These are phyloP conservation scores for Oscheius sp. DNA, from an alignment of 2,888 invertebrate species.

Conservation along the genomic window DNA sequence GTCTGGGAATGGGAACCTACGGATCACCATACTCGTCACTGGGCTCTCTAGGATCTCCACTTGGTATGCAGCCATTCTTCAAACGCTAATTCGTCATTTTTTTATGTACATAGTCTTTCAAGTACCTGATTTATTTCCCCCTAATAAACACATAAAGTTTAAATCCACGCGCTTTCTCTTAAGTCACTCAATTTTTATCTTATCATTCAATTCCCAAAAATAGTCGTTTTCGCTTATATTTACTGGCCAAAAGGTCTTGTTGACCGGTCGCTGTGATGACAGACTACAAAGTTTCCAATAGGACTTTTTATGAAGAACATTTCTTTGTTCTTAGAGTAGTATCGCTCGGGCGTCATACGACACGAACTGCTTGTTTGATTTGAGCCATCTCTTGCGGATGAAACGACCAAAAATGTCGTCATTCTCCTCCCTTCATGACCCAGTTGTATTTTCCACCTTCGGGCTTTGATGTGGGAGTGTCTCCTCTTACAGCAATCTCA, in stretches of 20 bases:
- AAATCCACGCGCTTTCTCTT: not conserved
- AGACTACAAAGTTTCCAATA: slow-evolving; percentile 6
- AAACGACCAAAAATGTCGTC: not conserved
- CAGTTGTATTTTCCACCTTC: too few relatives aligned
- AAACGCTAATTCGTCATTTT: not conserved
- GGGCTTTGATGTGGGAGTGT: too few relatives aligned
- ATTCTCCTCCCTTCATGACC: not conserved
- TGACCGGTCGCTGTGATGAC: slow-evolving; percentile 2
- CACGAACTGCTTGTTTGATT: too few relatives aligned
- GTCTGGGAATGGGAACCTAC: slow-evolving; percentile 17
- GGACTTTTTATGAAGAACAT: too few relatives aligned
- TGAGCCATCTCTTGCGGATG: too few relatives aligned
- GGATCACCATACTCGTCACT: slow-evolving; percentile 18
- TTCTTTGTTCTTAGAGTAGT: too few relatives aligned
- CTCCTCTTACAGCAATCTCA: too few relatives aligned
- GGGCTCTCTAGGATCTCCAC: slow-evolving; percentile 4
- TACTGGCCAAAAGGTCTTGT: slow-evolving; percentile 17
- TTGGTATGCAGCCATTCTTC: slow-evolving; percentile 5
- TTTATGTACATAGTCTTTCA: slow-evolving; percentile 13
- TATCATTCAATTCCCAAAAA: slow-evolving; percentile 2
- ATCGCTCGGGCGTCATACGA: too few relatives aligned
- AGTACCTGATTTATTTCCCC: not conserved
- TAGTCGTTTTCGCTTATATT: slow-evolving; percentile 5
- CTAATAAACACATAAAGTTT: slow-evolving; percentile 19
- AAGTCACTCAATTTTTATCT: not conserved